Base-by-base conservation (phyloP, 2,113 vertebrate genomes). In the Oreamnos americanus region DNA sequence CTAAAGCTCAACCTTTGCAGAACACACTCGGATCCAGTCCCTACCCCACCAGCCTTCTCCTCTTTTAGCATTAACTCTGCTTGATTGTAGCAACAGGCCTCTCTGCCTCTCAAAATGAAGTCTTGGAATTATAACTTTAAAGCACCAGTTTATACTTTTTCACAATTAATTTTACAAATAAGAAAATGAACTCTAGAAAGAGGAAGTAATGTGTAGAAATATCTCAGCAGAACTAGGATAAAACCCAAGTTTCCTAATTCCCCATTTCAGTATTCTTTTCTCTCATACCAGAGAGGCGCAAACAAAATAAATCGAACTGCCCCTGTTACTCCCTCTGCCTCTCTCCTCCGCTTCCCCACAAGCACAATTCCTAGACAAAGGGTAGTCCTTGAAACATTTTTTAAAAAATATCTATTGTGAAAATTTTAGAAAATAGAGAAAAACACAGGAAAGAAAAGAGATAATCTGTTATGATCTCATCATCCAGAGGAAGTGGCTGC, bases 121-220 rank as follows among this genome's bases (percentile, higher is more conserved):
- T 17, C 89, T 98, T 57, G n/a, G 87, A 78, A 53, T 92, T 88
- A 45, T 21, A 84, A 57, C 57, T 71, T 86, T n/a, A 76, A 94
- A 76, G 81, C 49, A 82, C 6, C 39, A 62, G n/a, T 55, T 89
- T 78, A 13, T 74, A 39, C n/a, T 91, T 83, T 47, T 86, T 90
- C 26, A 90, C 11, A 64, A 30, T 90, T 87, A 67, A 60, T 78
- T 81, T 92, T 91, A 33, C 14, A 87, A 91, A 95, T 81, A 83
- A 84, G 79, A 81, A 95, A 94, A 94, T 87, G 23, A 67, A 4
- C 74, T 96, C 93, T 43, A 71, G 15, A 96, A 85, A 94, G 55
- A 47, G 74, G 62, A 92, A 62, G 67, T 88, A 43, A 92, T 49
- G 51, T 85, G 47, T 90, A 33, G 53, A 92, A 95, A 60, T 87